Evolutionary conservation across 2,113 vertebrate genomes (phyloP), one percentile per base, ranked within the genome.

Genomic region (Garra rufa): DNA sequence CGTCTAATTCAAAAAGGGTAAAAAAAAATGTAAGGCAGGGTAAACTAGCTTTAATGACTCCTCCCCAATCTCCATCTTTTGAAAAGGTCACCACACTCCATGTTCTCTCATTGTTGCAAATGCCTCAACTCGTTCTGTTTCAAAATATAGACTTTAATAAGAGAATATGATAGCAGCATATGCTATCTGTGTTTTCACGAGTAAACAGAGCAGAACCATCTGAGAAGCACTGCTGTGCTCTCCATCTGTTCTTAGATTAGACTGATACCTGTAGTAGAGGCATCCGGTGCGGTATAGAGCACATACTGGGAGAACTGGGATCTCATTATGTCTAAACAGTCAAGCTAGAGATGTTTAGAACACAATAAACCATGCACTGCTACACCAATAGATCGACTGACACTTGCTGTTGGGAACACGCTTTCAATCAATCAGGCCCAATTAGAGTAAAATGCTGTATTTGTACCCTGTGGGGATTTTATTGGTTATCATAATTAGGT

Each of bases 211-310:
- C 86, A 85, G 76, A 82, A 82, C 75, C 86, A 88, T 92, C 86
- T 88, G 65, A 91, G 85, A 74, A 63, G 86, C 70, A 86, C 92
- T 89, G 92, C 92, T 92, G 92, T 85, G 91, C 81, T 5, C 69
- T 86, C 89, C 91, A 91, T 93, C 92, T 93, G 92, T 71, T 92
- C 85, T 85, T 81, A 76, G 52, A 88, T 85, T 76, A 48, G 83
- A 88, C 57, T 46, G 83, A 76, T 78, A 74, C 71, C 83, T 82
- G 76, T 10, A 55, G 83, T 65, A 76, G 69, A 79, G 86, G 63
- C 26, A 44, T 85, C 57, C 74, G 52, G 83, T 75, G 55, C 44
- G 24, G 44, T 41, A 44, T 78, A 70, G 65, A 76, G 8, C 67
- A 26, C 46, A 43, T 43, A 67, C 44, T 87, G 55, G 46, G 21